These are phyloP conservation scores for Amblyopsis rosae DNA, from an alignment of 2,113 vertebrate genomes.

Conservation along the genomic window DNA sequence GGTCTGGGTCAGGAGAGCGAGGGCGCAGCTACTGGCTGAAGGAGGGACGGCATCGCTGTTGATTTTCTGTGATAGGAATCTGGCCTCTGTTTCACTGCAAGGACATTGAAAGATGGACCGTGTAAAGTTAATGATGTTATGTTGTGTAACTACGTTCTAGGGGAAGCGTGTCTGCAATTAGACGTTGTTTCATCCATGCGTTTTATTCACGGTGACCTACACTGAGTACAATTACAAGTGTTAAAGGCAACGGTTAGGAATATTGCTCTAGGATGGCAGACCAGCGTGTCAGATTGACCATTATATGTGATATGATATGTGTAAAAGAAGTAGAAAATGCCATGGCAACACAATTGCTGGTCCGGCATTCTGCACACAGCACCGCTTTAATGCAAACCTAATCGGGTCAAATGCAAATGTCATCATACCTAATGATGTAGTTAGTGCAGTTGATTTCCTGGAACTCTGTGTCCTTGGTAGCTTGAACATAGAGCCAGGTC, in stretches of 20 bases:
- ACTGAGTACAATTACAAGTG: no score
- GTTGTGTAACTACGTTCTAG: no score
- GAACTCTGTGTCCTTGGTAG: constrained; percentile 38
- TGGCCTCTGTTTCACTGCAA: constrained; percentile 73
- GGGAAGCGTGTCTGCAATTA: no score
- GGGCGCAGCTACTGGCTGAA: constrained; percentile 10
- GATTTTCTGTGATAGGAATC: constrained; percentile 65
- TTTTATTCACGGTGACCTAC: no score
- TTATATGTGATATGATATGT: no score
- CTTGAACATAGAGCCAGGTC: constrained; percentile 67
- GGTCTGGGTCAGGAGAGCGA: constrained; percentile 11
- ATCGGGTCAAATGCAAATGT: not conserved
- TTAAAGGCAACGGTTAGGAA: not conserved
- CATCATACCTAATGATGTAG: constrained; percentile 73
- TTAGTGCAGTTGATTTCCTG: constrained; percentile 70
- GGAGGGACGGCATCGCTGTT: constrained; percentile 36
- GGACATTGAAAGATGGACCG: not conserved
- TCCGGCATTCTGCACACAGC: no score
- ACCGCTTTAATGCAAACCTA: not conserved
- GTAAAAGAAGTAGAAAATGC: no score
- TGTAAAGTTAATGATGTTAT: not conserved
- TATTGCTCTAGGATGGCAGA: not conserved
- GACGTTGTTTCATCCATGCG: no score
- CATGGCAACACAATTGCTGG: no score
- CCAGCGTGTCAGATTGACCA: no score